Base-by-base conservation (phyloP, 1,140 invertebrate species). In the Caenorhabditis brenneri region DNA sequence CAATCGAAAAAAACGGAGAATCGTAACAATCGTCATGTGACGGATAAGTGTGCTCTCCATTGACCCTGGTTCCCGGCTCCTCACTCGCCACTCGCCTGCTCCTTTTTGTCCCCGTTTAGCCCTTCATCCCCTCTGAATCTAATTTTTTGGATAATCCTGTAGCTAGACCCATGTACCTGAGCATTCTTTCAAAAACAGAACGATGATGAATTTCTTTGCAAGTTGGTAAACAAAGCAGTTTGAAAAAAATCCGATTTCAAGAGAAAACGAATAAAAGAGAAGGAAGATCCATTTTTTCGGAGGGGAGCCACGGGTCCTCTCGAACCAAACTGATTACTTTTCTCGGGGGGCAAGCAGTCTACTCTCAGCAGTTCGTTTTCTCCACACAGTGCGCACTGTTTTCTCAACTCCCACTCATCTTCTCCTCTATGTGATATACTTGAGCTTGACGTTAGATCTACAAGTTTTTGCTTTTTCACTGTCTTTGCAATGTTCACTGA, bases 401-500 rank as follows among this genome's bases (percentile, higher is more conserved):
- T 74, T 42, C 36, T 24, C 36, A 42, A 74, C 65, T 74, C 65
- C 65, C 65, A 74, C 65, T 74, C 65, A 74, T 74, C 65, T 42
- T 74, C 65, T 74, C 65, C 65, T 74, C 36, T 74, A 42, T 74
- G 65, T 74, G 65, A 74, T 74, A 74, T 74, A 74, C 65, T 74
- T 74, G 65, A 74, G 65, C 65, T 74, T 74, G 65, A 74, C 65
- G 65, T 74, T 74, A 42, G 33, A 74, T 74, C 65, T 74, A 74
- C 65, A 74, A 74, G 65, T 74, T 42, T 74, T 74, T 74, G 22
- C 65, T 46, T 74, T 74, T 46, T 24, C n/a, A 42, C n/a, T 74
- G 65, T 4, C 65, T 42, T 42, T 33, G 36, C 36, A 74, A 74
- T 74, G 65, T 74, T 74, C 65, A 39, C 36, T 46, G 65, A 74